Evolutionary conservation across 1,140 invertebrate species (phyloP), one percentile per base, ranked within the genome.

Genomic region (Phortica variegata): DNA sequence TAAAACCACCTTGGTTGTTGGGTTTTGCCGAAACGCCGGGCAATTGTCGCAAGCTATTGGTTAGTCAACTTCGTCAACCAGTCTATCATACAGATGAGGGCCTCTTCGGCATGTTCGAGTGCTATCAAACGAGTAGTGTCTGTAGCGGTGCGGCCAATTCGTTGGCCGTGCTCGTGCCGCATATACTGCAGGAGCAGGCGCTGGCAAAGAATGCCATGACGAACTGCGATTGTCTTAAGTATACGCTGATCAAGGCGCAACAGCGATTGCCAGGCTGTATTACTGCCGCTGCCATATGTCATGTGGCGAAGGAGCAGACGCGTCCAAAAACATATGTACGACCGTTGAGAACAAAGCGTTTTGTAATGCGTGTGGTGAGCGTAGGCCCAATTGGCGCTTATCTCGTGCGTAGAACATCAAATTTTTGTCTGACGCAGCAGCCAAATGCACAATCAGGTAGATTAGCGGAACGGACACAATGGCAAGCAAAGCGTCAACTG

Each of bases 1-100:
- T 52, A 63, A 79, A 82, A 45, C 82, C 82, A 7, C 85, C 85
- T 1, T 91, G 89, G 89, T 82, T 79, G 23, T 78, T 89, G n/a
- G 89, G 89, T 36, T 91, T 91, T 77, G 88, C 88, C 1, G 88
- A 91, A 78, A 87, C 89, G n/a, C 82, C 89, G 1, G 88, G 88
- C 29, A 83, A 82, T 49, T 80, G 81, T 54, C 81, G 87, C 60
- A 85, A 85, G 59, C 73, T 91, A 5, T 85, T 84, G 58, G 83
- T 90, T 48, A 84, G 85, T 0, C 90, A 93, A 78, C 80, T 91
- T 20, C 79, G 89, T 34, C 79, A 89, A 48, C 85, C 87, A 21
- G 83, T 84, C 13, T 89, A 90, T 69, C 87, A 88, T 49, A 82
- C 82, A 19, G 85, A 83, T 31, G 89, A 91, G 76, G 88, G 86